Percentiles rank a stretch among this genome's conserved stretches.
Conservation (phyloP, 2,888 invertebrate species). For the Drosophila prostipennis region DNA sequence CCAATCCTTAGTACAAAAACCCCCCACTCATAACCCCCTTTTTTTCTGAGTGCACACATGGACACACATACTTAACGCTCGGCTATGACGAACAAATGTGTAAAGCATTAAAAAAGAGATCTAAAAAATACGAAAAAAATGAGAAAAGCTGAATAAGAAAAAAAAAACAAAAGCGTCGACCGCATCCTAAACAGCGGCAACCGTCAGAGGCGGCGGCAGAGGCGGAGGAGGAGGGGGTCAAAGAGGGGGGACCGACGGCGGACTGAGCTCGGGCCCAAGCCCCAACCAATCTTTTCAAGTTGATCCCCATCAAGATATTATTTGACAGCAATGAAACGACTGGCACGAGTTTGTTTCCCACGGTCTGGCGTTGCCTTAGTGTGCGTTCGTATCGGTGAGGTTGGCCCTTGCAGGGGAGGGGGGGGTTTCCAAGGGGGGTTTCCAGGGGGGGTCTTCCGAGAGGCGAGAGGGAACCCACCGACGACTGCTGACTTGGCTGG, state of each 20-base stretch:
- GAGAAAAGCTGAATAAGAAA: constrained; percentile 16
- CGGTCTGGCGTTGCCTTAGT: constrained; percentile 81
- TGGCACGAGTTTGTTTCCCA: constrained; percentile 84
- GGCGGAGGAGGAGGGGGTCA: not conserved
- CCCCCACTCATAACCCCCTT: constrained; percentile 1
- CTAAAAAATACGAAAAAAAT: constrained; percentile 40
- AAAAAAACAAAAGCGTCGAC: constrained; percentile 74
- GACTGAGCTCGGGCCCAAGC: constrained; percentile 48
- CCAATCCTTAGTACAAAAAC: not conserved
- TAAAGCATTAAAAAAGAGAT: constrained; percentile 78
- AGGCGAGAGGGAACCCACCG: constrained; percentile 27
- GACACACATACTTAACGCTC: constrained; percentile 54
- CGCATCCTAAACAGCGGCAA: constrained; percentile 78
- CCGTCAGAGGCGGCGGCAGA: constrained; percentile 51
- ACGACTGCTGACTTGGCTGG: constrained; percentile 54
- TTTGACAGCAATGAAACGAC: constrained; percentile 84
- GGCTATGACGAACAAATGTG: constrained; percentile 79
- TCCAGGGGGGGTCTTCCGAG: constrained; percentile 7
- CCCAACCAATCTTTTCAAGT: constrained; percentile 81
- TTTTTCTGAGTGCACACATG: constrained; percentile 37
- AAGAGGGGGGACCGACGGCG: constrained; percentile 8
- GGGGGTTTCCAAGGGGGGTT: constrained; percentile 38
- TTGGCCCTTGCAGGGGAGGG: constrained; percentile 42
- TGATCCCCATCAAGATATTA: constrained; percentile 83
- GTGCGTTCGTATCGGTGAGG: constrained; percentile 42